Conservation (phyloP, 2,797 vertebrate genomes). For the Pangasius krempfi region DNA sequence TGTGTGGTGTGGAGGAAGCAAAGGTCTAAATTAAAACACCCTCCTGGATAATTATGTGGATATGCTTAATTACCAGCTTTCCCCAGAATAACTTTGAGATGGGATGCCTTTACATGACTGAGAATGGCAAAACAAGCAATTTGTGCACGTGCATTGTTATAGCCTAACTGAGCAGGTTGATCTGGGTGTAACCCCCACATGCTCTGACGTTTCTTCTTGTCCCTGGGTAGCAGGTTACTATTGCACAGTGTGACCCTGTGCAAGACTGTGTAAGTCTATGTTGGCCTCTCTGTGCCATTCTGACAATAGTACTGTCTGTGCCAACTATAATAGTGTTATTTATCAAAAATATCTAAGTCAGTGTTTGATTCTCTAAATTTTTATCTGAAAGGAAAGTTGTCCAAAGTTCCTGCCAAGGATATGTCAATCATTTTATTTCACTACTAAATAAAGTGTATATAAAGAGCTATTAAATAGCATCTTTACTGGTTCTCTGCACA, state of each 20-base stretch:
- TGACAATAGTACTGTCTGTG: background rate
- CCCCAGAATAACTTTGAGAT: constrained; percentile 48
- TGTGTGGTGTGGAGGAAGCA: constrained; percentile 43
- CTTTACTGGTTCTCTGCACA: background rate
- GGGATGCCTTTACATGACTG: constrained; percentile 26
- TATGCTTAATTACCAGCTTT: constrained; percentile 47
- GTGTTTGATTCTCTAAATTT: background rate
- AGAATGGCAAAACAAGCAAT: constrained; percentile 41
- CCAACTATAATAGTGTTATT: background rate
- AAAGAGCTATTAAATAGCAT: background rate
- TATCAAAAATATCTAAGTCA: background rate
- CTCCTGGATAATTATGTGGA: constrained; percentile 49
- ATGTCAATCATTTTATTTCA: background rate
- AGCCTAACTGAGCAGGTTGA: constrained; percentile 9
- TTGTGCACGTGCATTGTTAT: constrained; percentile 32
- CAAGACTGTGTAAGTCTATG: background rate
- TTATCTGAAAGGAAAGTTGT: background rate
- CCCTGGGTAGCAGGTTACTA: background rate
- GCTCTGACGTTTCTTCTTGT: background rate
- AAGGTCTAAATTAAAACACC: constrained; percentile 45
- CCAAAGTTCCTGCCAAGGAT: background rate
- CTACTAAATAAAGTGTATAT: background rate
- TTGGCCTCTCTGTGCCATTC: background rate
- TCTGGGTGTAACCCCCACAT: constrained; percentile 47
- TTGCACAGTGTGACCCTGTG: background rate